Base-by-base conservation (phyloP, 2,888 invertebrate genomes). In the Adelphocoris suturalis region DNA sequence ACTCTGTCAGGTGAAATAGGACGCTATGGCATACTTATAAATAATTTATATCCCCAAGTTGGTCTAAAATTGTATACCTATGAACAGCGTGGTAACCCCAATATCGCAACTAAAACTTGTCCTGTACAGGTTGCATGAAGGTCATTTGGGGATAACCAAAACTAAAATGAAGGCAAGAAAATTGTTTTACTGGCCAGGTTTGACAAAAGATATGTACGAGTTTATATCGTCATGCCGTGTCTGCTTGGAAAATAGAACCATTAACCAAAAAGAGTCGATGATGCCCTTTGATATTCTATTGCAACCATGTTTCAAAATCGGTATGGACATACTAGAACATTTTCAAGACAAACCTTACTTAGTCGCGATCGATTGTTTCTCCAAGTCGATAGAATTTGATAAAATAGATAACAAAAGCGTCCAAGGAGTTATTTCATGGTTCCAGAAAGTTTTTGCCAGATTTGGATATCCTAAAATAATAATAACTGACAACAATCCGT, bases 171-270 rank as follows among this genome's bases (percentile, higher is more conserved):
- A 92, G 27, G 92, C 92, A 11, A 90, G 92, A 85, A 91, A 91
- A 57, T 37, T 92, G 7, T 92, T 92, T 90, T 93, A 92, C 88
- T 93, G 93, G 93, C 93, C 92, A 23, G 86, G 92, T 13, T 92
- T 92, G 84, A 92, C 92, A 85, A 47, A 5, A 16, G 92, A 93
- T 28, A 92, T 93, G 57, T 92, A 92, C 82, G 52, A 92, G 3
- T 46, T 84, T n/a, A 88, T 91, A 28, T 61, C 27, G 1, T 52
- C 76, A 0, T 91, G 91, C 80, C 16, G 12, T 12, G 48, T 75
- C 0, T 91, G 90, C 86, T 28, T 16, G 48, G 27, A 23, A 14
- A 86, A 52, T 52, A 55, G 85, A 84, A 27, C 82, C 68, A 88
- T 19, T 48, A 89, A 86, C 75, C 14, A 81, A 0, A 92, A 91